phyloP scores from a whole-genome alignment of 2,888 invertebrate species.

The Pelosia muscerda region DNA sequence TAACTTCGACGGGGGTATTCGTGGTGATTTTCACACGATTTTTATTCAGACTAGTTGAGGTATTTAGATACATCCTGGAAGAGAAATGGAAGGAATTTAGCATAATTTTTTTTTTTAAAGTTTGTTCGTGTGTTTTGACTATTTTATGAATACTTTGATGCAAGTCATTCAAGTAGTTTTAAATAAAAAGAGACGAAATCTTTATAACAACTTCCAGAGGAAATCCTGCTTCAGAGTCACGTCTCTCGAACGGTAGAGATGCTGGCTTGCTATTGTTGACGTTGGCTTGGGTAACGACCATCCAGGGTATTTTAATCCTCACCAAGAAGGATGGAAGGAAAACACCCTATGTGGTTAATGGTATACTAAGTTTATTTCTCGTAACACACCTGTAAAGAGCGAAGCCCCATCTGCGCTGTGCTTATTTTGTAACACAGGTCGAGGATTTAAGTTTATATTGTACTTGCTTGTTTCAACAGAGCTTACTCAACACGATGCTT shows the following conservation, averaged over 20 bases:
- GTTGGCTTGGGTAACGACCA: not conserved
- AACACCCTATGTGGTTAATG: not conserved
- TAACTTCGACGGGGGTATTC: too few relatives aligned
- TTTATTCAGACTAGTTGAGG: too few relatives aligned
- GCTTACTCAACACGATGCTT: conserved; percentile 58
- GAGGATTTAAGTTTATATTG: conserved; percentile 71
- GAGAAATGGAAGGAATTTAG: too few relatives aligned
- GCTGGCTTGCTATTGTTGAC: too few relatives aligned
- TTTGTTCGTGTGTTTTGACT: conserved; percentile 3
- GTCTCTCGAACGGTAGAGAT: not conserved
- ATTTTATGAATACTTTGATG: not conserved
- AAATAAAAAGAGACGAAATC: not conserved
- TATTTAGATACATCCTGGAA: too few relatives aligned
- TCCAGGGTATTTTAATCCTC: too few relatives aligned
- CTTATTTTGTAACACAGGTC: conserved; percentile 62
- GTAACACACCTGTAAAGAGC: conserved; percentile 19
- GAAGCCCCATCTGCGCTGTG: conserved; percentile 50
- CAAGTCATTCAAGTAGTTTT: not conserved
- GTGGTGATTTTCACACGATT: too few relatives aligned
- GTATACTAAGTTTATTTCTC: conserved; percentile 26
- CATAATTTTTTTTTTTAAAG: too few relatives aligned
- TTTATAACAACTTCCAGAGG: too few relatives aligned
- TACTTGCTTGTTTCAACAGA: conserved; percentile 66
- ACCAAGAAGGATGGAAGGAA: not conserved
- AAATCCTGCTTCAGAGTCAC: not conserved